Percentiles rank a stretch among this genome's conserved stretches.
These are phyloP conservation scores for Xanthia icteritia DNA, from an alignment of 2,888 invertebrate genomes.

Conservation along the genomic window DNA sequence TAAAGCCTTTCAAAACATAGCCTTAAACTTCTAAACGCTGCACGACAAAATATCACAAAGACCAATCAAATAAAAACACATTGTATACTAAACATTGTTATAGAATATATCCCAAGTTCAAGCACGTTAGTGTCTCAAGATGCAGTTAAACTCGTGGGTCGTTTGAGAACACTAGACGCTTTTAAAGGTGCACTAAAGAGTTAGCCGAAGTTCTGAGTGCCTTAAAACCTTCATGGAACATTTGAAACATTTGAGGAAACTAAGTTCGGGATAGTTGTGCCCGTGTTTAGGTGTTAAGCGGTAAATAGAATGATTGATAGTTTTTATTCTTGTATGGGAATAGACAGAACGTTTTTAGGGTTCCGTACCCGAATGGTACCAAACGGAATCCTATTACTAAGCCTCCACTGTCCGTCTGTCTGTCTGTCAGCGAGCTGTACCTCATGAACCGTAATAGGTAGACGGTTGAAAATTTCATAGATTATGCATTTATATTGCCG, in stretches of 20 bases:
- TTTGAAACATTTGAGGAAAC: constrained; percentile 55
- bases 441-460: too few species aligned
- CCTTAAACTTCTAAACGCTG: neutral
- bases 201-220: constrained; percentile 59
- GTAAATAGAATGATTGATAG: constrained; percentile 33
- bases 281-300: constrained; percentile 48
- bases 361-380: too few species aligned
- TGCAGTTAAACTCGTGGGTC: constrained; percentile 56
- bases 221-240: constrained; percentile 52
- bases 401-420: too few species aligned
- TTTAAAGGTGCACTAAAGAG: constrained; percentile 61
- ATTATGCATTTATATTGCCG: too few species aligned
- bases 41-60: neutral
- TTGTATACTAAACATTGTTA: constrained; percentile 38
- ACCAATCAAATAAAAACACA: constrained; percentile 22
- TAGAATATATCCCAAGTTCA: constrained; percentile 51
- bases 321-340: neutral
- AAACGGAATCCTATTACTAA: too few species aligned
- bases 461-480: too few species aligned
- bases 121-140: constrained; percentile 38
- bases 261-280: constrained; percentile 29
- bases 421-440: too few species aligned
- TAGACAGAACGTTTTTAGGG: neutral
- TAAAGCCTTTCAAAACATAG: neutral
- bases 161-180: constrained; percentile 56